Conservation (phyloP, 2,888 invertebrate genomes). For the Caenorhabditis uteleia region DNA sequence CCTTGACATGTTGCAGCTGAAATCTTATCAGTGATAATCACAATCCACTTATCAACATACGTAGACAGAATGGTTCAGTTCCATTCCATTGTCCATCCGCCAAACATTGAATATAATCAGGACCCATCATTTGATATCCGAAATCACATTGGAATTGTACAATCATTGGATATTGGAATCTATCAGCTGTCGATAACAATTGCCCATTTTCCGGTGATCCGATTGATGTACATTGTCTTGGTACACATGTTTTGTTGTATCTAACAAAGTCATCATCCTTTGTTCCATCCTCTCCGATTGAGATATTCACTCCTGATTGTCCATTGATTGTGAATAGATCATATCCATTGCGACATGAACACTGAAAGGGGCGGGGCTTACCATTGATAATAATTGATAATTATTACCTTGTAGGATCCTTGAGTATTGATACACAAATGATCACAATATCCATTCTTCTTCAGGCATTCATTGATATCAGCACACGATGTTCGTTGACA, state of each 20-base stretch:
- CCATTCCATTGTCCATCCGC: slow-evolving; percentile 93
- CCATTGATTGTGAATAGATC: slow-evolving; percentile 86
- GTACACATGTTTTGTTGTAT: slow-evolving; percentile 78
- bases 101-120: slow-evolving; percentile 84
- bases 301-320: slow-evolving; percentile 85
- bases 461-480: slow-evolving; percentile 68
- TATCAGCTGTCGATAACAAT: slow-evolving; percentile 52
- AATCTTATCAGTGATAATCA: not conserved
- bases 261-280: slow-evolving; percentile 34
- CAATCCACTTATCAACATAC: slow-evolving; percentile 77
- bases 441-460: slow-evolving; percentile 68
- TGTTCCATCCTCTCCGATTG: slow-evolving; percentile 82
- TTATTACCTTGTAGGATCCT: slow-evolving; percentile 77
- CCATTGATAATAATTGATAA: slow-evolving; percentile 1
- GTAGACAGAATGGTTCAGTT: slow-evolving; percentile 88
- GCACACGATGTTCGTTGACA: slow-evolving; percentile 48
- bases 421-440: slow-evolving; percentile 68
- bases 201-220: slow-evolving; percentile 65
- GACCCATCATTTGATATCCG: slow-evolving; percentile 87
- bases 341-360: slow-evolving; percentile 77
- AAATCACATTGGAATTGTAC: slow-evolving; percentile 91
- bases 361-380: no score
- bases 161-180: slow-evolving; percentile 71
- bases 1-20: slow-evolving; percentile 69
- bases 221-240: slow-evolving; percentile 60